Evolutionary conservation across 2,888 invertebrate genomes (phyloP).

Genomic region (Schizaphis graminum): DNA sequence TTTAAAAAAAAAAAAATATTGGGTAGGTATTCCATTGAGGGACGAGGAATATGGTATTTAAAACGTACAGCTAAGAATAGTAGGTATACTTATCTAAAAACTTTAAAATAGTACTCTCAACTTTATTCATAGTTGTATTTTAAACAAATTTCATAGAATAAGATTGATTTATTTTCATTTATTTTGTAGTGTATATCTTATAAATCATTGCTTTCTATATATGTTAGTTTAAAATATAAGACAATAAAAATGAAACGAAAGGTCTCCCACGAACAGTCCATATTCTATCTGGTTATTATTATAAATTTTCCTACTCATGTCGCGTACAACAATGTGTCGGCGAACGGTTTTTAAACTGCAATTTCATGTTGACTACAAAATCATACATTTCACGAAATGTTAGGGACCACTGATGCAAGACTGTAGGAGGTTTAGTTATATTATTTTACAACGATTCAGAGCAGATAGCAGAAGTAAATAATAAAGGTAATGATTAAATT

Average conservation of each 20-base stretch:
- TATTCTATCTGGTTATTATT: not conserved
- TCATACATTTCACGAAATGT: not conserved
- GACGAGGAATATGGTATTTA: too few relatives aligned
- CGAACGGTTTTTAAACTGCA: not conserved
- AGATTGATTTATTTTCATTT: too few relatives aligned
- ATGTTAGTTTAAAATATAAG: not conserved
- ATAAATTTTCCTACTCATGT: not conserved
- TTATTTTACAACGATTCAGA: too few relatives aligned
- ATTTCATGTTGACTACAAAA: not conserved
- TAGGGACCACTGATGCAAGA: not conserved
- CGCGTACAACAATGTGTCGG: not conserved
- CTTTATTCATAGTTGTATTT: not conserved
- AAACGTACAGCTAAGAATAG: too few relatives aligned
- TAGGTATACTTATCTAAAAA: too few relatives aligned
- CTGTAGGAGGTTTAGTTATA: not conserved
- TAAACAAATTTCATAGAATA: not conserved
- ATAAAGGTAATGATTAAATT: not conserved
- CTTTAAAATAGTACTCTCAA: too few relatives aligned
- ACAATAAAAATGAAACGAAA: not conserved
- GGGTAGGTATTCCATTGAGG: too few relatives aligned
- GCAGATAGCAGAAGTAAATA: not conserved
- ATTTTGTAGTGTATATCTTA: not conserved
- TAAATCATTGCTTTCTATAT: not conserved
- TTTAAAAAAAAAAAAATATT: too few relatives aligned
- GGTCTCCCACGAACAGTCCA: not conserved